phyloP scores from a whole-genome alignment of 1,140 invertebrate species.

The Choristoneura fumiferana region DNA sequence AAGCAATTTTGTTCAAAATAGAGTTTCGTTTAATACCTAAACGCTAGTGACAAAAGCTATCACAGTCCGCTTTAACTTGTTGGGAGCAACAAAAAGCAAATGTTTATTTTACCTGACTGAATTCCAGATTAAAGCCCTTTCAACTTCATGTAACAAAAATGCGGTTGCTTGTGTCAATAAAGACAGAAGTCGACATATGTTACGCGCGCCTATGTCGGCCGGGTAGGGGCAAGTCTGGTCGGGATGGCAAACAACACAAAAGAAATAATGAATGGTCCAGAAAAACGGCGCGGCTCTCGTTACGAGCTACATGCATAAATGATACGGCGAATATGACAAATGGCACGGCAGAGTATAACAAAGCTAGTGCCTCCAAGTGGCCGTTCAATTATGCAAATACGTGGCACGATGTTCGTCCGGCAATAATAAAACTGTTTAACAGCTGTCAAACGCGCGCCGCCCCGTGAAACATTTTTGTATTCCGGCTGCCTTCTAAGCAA shows the following conservation, averaged over 20 bases:
- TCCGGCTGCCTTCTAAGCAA: slow-evolving; percentile 58
- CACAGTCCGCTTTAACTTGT: slow-evolving; percentile 37
- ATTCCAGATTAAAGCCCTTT: slow-evolving; percentile 54
- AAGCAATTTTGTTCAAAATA: slow-evolving; percentile 16
- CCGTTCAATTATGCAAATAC: slow-evolving; percentile 78
- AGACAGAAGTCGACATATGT: slow-evolving; percentile 43
- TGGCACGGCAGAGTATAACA: slow-evolving; percentile 75
- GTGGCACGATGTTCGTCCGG: slow-evolving; percentile 64
- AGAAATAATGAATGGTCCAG: slow-evolving; percentile 73
- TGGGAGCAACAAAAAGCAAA: slow-evolving; percentile 43
- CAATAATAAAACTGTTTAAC: slow-evolving; percentile 77
- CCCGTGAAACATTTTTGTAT: slow-evolving; percentile 56
- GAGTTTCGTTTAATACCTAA: slow-evolving; percentile 15
- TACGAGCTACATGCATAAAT: slow-evolving; percentile 76
- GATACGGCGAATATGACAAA: slow-evolving; percentile 77
- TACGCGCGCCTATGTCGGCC: slow-evolving; percentile 40
- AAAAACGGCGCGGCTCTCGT: slow-evolving; percentile 69
- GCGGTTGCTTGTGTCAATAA: slow-evolving; percentile 49
- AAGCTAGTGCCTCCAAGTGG: slow-evolving; percentile 74
- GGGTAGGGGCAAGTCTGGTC: slow-evolving; percentile 47
- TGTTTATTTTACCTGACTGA: slow-evolving; percentile 56
- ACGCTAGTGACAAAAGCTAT: slow-evolving; percentile 26
- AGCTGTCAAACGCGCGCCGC: slow-evolving; percentile 64
- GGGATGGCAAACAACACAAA: slow-evolving; percentile 64
- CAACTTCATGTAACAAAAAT: slow-evolving; percentile 57